A percentile compares a stretch with the other conserved stretches of the same genome.
Conservation (phyloP, 2,888 invertebrate genomes). For the Orthosia incerta region DNA sequence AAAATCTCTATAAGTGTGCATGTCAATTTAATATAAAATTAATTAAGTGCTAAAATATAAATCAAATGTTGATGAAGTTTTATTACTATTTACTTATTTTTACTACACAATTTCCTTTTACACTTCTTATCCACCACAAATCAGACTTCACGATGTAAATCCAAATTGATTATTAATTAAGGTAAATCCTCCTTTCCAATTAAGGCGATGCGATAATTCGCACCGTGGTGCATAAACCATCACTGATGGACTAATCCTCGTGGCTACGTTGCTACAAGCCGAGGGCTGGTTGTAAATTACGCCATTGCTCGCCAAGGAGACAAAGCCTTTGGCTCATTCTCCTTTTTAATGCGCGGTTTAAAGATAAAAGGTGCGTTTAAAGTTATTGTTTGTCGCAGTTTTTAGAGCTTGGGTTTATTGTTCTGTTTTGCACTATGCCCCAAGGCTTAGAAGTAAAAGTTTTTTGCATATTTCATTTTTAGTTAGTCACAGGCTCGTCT, state of each 20-base stretch:
- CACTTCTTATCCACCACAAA: slow-evolving; percentile 2
- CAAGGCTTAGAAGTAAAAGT: neutral
- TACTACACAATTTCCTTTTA: neutral
- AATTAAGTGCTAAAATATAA: too few relatives aligned
- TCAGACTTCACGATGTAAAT: slow-evolving; percentile 23
- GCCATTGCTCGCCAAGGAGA: slow-evolving; percentile 78
- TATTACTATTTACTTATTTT: neutral
- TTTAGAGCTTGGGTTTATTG: slow-evolving; percentile 23
- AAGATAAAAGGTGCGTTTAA: slow-evolving; percentile 40
- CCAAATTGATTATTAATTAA: slow-evolving; percentile 71
- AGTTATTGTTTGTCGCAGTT: slow-evolving; percentile 38
- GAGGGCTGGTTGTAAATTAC: slow-evolving; percentile 82
- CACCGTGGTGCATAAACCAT: slow-evolving; percentile 76
- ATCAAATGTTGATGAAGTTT: too few relatives aligned
- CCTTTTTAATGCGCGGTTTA: slow-evolving; percentile 49
- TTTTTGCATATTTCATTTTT: neutral
- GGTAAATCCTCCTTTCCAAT: slow-evolving; percentile 80
- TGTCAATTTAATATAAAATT: too few relatives aligned
- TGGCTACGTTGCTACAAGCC: slow-evolving; percentile 68
- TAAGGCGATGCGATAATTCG: slow-evolving; percentile 81
- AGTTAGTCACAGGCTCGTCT: neutral
- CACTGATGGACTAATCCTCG: slow-evolving; percentile 84
- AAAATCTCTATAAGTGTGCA: too few relatives aligned
- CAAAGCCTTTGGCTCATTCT: slow-evolving; percentile 78
- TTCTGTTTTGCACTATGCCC: neutral